Evolutionary conservation across 2,888 invertebrate genomes (phyloP).

Genomic region (Endotricha flammealis): DNA sequence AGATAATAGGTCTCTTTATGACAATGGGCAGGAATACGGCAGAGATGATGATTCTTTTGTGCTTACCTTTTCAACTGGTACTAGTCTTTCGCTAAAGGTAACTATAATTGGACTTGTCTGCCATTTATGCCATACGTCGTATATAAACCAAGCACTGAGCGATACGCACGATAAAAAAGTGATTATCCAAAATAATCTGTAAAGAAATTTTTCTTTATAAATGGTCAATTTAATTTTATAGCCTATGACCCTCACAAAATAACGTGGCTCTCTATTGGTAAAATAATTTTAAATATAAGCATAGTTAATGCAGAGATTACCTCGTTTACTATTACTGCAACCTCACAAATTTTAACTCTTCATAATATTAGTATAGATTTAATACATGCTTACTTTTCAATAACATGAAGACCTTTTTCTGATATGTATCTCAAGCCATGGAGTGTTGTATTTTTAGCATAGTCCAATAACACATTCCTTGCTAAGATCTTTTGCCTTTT

Average conservation of each 20-base stretch:
- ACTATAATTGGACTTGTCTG: constrained; percentile 17
- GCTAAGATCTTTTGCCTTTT: constrained; percentile 34
- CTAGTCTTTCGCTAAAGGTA: constrained; percentile 11
- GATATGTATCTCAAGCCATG: constrained; percentile 41
- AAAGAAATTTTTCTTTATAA: no score
- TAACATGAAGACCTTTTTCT: constrained; percentile 25
- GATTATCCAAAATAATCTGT: constrained; percentile 5
- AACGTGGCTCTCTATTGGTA: no score
- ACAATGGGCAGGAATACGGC: no score
- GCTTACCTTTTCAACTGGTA: constrained; percentile 11
- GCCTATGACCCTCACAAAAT: no score
- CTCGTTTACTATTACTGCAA: no score
- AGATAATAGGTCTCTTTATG: no score
- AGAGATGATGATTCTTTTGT: no score
- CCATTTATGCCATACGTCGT: constrained; percentile 16
- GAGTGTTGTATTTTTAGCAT: constrained; percentile 36
- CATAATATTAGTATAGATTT: no score
- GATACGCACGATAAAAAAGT: constrained; percentile 7
- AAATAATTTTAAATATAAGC: no score
- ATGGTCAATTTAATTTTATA: no score
- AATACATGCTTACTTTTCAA: constrained; percentile 44
- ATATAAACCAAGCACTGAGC: constrained; percentile 11
- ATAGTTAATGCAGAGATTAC: no score
- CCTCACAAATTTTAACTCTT: no score
- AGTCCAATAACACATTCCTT: constrained; percentile 30